These are phyloP conservation scores for Poeciliopsis paucimaculata DNA, from an alignment of 2,797 vertebrate genomes.

Conservation along the genomic window DNA sequence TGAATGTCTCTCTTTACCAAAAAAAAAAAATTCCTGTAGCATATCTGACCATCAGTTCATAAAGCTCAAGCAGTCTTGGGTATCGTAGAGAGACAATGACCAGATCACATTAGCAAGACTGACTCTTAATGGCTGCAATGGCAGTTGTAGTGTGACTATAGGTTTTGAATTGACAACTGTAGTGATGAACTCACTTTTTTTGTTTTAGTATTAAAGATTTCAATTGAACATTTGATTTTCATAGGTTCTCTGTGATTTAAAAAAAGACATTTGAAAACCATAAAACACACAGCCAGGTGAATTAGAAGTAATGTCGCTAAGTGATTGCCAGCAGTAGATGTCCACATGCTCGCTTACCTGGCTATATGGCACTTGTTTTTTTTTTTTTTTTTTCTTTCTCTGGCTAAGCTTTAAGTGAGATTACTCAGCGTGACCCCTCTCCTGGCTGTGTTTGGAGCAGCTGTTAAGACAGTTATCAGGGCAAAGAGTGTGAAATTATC, in stretches of 20 bases:
- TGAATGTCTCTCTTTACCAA: neutral
- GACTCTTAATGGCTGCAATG: neutral
- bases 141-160: too few relatives aligned
- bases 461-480: constrained; percentile 64
- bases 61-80: neutral
- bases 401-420: constrained; percentile 36
- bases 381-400: neutral
- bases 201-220: neutral
- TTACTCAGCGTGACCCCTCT: constrained; percentile 42
- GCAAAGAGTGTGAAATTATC: constrained; percentile 76
- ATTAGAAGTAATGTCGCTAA: neutral
- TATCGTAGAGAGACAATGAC: neutral
- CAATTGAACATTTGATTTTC: neutral
- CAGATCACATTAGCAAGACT: neutral
- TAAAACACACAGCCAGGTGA: neutral
- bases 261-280: neutral
- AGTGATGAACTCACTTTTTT: neutral
- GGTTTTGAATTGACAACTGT: neutral
- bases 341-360: constrained; percentile 6
- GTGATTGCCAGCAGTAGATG: constrained; percentile 8
- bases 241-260: too few relatives aligned
- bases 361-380: constrained; percentile 7
- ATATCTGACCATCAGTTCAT: neutral
- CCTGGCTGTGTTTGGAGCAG: constrained; percentile 60
- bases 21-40: neutral